These are phyloP conservation scores for Scartelaos histophorus DNA, from an alignment of 2,113 vertebrate species.

Conservation along the genomic window DNA sequence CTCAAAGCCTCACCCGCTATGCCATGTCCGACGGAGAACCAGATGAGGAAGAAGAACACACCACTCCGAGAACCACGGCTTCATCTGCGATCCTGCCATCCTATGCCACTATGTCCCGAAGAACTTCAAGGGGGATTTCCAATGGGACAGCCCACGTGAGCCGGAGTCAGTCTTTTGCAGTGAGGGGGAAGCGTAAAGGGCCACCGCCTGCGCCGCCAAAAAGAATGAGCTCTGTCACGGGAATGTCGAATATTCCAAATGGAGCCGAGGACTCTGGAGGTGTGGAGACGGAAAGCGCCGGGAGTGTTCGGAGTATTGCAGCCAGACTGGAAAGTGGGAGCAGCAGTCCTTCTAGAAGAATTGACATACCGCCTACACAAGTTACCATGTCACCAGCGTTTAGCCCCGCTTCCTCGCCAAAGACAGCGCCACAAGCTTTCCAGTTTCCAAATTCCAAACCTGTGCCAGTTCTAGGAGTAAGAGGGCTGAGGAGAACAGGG, in stretches of 20 bases:
- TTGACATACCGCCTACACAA: slow-evolving; percentile 44
- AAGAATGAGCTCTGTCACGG: slow-evolving; percentile 83
- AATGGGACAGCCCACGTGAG: slow-evolving; percentile 69
- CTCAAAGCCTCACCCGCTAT: slow-evolving; percentile 86
- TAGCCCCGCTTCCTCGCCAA: slow-evolving; percentile 20
- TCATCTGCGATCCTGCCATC: slow-evolving; percentile 76
- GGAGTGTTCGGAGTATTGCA: slow-evolving; percentile 65
- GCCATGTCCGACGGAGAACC: slow-evolving; percentile 83
- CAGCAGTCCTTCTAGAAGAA: slow-evolving; percentile 37
- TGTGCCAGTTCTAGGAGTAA: slow-evolving; percentile 49
- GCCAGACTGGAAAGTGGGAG: slow-evolving; percentile 69
- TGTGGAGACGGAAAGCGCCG: slow-evolving; percentile 17
- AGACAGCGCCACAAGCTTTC: slow-evolving; percentile 13
- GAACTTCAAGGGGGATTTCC: slow-evolving; percentile 68
- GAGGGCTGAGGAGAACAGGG: slow-evolving; percentile 74
- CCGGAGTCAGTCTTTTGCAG: slow-evolving; percentile 88
- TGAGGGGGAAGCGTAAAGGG: slow-evolving; percentile 84
- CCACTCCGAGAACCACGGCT: slow-evolving; percentile 10
- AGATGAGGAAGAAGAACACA: slow-evolving; percentile 77
- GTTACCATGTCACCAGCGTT: slow-evolving; percentile 30
- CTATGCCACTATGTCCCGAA: slow-evolving; percentile 87
- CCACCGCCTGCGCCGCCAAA: slow-evolving; percentile 83
- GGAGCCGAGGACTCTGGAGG: slow-evolving; percentile 33
- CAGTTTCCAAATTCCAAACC: slow-evolving; percentile 40
- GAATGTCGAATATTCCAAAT: slow-evolving; percentile 27